Conservation (phyloP, 2,888 invertebrate genomes). For the Apodemia mormo region DNA sequence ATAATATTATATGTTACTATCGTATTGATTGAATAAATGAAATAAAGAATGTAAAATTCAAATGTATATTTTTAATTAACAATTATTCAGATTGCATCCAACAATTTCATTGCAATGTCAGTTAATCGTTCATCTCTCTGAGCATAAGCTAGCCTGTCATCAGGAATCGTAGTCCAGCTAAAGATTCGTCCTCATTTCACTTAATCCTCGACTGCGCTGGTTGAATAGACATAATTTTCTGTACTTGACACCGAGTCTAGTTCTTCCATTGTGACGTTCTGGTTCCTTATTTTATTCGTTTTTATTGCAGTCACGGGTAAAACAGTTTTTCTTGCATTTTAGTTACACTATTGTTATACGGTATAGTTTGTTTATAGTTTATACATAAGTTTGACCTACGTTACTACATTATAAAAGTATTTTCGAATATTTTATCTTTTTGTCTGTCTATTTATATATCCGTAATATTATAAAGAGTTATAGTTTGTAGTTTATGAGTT, state of each 20-base stretch:
- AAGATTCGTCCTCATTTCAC: slow-evolving; percentile 72
- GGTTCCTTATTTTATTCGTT: slow-evolving; percentile 62
- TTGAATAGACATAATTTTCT: slow-evolving; percentile 80
- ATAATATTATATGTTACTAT: no score
- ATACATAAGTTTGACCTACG: background rate
- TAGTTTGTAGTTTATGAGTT: no score
- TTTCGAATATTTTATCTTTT: no score
- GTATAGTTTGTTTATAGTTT: slow-evolving; percentile 25
- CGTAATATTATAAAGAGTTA: no score
- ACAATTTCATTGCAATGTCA: slow-evolving; percentile 13
- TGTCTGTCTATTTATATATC: no score
- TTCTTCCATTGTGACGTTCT: slow-evolving; percentile 63
- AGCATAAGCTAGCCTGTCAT: slow-evolving; percentile 52
- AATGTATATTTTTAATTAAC: background rate
- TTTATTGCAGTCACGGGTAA: slow-evolving; percentile 57
- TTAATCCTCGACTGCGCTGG: slow-evolving; percentile 68
- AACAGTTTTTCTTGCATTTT: slow-evolving; percentile 43
- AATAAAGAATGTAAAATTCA: background rate
- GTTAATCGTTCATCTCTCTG: slow-evolving; percentile 26
- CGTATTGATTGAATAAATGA: no score
- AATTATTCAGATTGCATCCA: background rate
- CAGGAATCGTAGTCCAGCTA: slow-evolving; percentile 54
- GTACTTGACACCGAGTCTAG: slow-evolving; percentile 74
- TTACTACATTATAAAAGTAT: background rate
- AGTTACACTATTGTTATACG: slow-evolving; percentile 39